These are phyloP conservation scores for Ylistrum balloti DNA, from an alignment of 1,140 invertebrate genomes.

Conservation along the genomic window DNA sequence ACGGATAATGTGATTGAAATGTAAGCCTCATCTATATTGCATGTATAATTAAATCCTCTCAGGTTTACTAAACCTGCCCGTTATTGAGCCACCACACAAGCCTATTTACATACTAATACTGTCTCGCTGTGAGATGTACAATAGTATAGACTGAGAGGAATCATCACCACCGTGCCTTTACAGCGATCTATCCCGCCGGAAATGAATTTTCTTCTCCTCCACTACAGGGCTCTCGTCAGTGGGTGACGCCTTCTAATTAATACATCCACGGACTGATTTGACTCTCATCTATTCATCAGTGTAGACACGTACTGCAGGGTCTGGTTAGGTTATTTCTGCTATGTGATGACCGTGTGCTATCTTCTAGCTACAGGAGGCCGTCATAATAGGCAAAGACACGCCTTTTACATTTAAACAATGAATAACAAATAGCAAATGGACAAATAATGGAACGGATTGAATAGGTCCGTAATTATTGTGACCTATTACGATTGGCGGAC, in stretches of 20 bases:
- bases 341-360: not conserved
- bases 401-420: no score
- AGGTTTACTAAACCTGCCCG: not conserved
- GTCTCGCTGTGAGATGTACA: slow-evolving; percentile 4
- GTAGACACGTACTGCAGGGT: not conserved
- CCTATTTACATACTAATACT: slow-evolving; percentile 21
- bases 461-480: not conserved
- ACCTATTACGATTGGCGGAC: not conserved
- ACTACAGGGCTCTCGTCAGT: not conserved
- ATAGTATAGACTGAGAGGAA: not conserved
- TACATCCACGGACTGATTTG: not conserved
- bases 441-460: not conserved
- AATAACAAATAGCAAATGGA: not conserved
- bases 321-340: not conserved
- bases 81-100: not conserved
- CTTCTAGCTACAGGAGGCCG: not conserved
- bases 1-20: not conserved
- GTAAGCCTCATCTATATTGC: not conserved
- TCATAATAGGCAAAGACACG: not conserved
- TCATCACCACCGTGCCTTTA: not conserved
- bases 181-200: slow-evolving; percentile 14
- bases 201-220: slow-evolving; percentile 8
- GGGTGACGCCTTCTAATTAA: slow-evolving; percentile 15
- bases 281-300: slow-evolving; percentile 5
- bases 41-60: not conserved